phyloP scores from a whole-genome alignment of 2,797 vertebrate genomes.

The Pampus argenteus region DNA sequence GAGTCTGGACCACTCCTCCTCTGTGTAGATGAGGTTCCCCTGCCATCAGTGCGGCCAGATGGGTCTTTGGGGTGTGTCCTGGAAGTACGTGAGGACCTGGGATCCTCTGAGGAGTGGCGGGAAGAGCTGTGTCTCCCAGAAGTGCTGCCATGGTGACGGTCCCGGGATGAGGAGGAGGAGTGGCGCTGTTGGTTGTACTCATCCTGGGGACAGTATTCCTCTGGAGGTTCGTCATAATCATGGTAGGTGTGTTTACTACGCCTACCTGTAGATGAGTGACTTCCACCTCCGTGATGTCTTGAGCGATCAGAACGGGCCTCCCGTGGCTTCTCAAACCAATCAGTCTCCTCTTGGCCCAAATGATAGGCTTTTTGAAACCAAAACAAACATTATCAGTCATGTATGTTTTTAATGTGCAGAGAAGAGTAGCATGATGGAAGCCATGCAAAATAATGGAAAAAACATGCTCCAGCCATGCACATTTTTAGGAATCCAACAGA shows the following conservation, averaged over 20 bases:
- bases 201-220: constrained; percentile 93
- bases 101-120: constrained; percentile 90
- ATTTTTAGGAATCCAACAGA: constrained; percentile 33
- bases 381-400: constrained; percentile 90
- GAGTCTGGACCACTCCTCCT: constrained; percentile 89
- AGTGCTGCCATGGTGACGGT: constrained; percentile 92
- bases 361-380: constrained; percentile 98
- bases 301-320: constrained; percentile 94
- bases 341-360: constrained; percentile 99
- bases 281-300: constrained; percentile 90
- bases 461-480: constrained; percentile 71
- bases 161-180: constrained; percentile 87
- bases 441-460: constrained; percentile 86
- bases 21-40: constrained; percentile 84
- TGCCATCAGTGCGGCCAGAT: constrained; percentile 87
- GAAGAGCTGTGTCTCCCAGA: constrained; percentile 91
- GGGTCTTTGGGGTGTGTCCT: constrained; percentile 92
- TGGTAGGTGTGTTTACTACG: constrained; percentile 95
- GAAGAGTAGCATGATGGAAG: constrained; percentile 79
- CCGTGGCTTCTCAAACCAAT: constrained; percentile 99
- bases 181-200: constrained; percentile 91
- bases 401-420: constrained; percentile 42
- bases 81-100: constrained; percentile 88
- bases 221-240: constrained; percentile 95
- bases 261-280: constrained; percentile 93